A percentile compares a stretch with the other conserved stretches of the same genome.
These are phyloP conservation scores for Epinotia nisella DNA, from an alignment of 2,888 invertebrate species.

Conservation along the genomic window DNA sequence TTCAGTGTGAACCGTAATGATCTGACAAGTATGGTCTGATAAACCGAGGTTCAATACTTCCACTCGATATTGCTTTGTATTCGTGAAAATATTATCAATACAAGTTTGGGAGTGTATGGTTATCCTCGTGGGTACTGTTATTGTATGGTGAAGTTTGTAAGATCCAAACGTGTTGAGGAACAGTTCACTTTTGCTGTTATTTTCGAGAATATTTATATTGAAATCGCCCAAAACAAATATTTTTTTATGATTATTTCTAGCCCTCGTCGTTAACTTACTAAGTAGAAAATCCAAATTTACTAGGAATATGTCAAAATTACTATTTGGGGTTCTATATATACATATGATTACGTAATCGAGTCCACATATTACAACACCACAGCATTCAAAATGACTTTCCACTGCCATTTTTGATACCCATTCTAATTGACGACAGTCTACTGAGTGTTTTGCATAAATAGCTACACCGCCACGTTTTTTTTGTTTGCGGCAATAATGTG, in stretches of 20 bases:
- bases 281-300: no score
- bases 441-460: conserved; percentile 1
- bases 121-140: no score
- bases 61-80: not conserved
- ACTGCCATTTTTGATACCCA: conserved; percentile 16
- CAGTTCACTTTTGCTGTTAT: no score
- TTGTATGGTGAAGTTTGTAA: not conserved
- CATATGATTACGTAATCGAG: no score
- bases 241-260: no score
- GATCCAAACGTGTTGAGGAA: not conserved
- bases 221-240: no score
- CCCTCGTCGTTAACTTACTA: no score
- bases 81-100: conserved; percentile 15
- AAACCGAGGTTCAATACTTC: conserved; percentile 8
- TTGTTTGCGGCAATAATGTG: conserved; percentile 1
- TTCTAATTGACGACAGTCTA: not conserved
- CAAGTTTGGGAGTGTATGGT: not conserved
- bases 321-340: no score
- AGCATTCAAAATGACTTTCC: conserved; percentile 7
- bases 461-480: conserved; percentile 13
- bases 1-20: not conserved
- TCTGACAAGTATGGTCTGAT: conserved; percentile 13
- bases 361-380: not conserved
- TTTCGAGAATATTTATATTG: no score
- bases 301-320: no score